phyloP scores from a whole-genome alignment of 2,888 invertebrate species.

The Drosophila neonasuta region DNA sequence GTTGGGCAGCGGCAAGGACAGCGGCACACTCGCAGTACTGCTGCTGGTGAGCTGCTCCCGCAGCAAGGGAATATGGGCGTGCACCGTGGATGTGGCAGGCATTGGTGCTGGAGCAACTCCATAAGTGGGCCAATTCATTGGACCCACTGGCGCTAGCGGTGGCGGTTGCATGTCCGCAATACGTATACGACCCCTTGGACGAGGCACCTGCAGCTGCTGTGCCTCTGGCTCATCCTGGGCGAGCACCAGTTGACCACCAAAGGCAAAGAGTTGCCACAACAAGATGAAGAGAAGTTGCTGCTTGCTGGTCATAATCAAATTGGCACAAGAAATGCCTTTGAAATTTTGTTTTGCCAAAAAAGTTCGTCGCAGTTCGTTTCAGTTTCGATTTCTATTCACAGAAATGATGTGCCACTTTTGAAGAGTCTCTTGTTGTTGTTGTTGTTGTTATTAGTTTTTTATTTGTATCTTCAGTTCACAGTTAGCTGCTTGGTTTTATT shows the following conservation, averaged over 20 bases:
- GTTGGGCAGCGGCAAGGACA: slow-evolving; percentile 16
- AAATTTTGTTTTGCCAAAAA: slow-evolving; percentile 24
- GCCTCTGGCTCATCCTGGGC: slow-evolving; percentile 36
- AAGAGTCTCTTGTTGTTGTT: slow-evolving; percentile 23
- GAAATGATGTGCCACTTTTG: slow-evolving; percentile 67
- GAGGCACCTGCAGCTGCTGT: slow-evolving; percentile 54
- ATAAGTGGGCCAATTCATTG: slow-evolving; percentile 45
- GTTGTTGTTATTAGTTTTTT: slow-evolving; percentile 30
- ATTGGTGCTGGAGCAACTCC: slow-evolving; percentile 24
- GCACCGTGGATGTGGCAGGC: slow-evolving; percentile 58
- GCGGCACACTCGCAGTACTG: slow-evolving; percentile 15
- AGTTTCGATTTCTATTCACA: slow-evolving; percentile 62
- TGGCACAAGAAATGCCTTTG: slow-evolving; percentile 24
- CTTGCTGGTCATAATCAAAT: slow-evolving; percentile 50
- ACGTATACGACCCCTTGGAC: slow-evolving; percentile 65
- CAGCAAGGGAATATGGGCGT: slow-evolving; percentile 65
- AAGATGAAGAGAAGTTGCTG: slow-evolving; percentile 28
- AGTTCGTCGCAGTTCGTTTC: slow-evolving; percentile 50
- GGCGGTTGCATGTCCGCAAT: slow-evolving; percentile 58
- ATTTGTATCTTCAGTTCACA: slow-evolving; percentile 51
- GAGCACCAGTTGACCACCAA: slow-evolving; percentile 19
- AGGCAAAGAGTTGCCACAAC: slow-evolving; percentile 16
- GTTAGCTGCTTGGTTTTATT: slow-evolving; percentile 57
- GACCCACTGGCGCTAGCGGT: slow-evolving; percentile 10
- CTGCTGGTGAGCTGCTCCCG: slow-evolving; percentile 40